These are phyloP conservation scores for Drosophila gaucha DNA, from an alignment of 2,888 invertebrate species.

Conservation along the genomic window DNA sequence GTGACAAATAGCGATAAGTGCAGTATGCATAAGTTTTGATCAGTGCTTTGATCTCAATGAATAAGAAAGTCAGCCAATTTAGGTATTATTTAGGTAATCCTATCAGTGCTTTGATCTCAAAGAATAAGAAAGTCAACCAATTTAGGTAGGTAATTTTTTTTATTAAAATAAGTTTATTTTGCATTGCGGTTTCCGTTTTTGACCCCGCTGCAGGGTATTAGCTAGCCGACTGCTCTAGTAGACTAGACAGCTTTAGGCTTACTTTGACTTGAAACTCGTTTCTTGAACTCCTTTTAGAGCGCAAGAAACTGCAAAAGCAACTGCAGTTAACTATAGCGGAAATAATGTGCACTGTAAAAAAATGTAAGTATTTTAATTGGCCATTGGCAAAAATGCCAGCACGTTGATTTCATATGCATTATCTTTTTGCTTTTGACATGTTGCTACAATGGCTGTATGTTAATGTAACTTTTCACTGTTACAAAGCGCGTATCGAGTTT, in stretches of 20 bases:
- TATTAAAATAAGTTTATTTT: no score
- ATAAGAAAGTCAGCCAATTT: no score
- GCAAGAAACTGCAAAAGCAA: conserved; percentile 17
- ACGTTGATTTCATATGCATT: conserved; percentile 16
- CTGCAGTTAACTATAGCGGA: conserved; percentile 59
- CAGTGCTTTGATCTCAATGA: no score
- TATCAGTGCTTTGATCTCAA: no score
- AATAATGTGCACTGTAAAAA: conserved; percentile 54
- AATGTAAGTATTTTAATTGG: conserved; percentile 68
- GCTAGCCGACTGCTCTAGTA: conserved; percentile 7
- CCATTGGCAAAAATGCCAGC: conserved; percentile 39
- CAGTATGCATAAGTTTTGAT: no score
- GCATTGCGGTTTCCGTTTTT: not conserved
- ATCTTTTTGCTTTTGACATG: conserved; percentile 35
- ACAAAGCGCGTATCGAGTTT: conserved; percentile 20
- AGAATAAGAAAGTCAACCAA: no score
- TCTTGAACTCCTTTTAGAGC: conserved; percentile 33
- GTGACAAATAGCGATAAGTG: no score
- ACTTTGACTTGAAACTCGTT: conserved; percentile 22
- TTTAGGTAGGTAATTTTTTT: no score
- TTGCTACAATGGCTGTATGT: conserved; percentile 25
- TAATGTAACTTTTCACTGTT: conserved; percentile 54
- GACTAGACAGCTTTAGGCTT: not conserved
- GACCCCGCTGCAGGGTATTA: not conserved
- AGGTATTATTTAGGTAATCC: no score